Conservation (phyloP, 2,888 invertebrate species). For the Drosophila trichaetosa region DNA sequence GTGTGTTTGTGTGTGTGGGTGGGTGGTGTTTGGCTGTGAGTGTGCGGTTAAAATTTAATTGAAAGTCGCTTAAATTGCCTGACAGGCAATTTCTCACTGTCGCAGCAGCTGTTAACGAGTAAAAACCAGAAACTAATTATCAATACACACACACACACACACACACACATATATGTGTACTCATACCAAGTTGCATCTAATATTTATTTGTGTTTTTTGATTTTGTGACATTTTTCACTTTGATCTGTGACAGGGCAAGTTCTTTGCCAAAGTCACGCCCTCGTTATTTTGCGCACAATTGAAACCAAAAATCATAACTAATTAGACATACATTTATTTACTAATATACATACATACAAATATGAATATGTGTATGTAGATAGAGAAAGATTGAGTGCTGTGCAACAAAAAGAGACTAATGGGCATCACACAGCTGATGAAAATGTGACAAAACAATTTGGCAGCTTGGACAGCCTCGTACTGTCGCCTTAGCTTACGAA, state of each 20-base stretch:
- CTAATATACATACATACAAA: neutral
- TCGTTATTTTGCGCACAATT: slow-evolving; percentile 52
- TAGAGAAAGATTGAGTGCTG: slow-evolving; percentile 18
- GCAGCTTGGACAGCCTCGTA: slow-evolving; percentile 68
- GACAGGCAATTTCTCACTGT: slow-evolving; percentile 69
- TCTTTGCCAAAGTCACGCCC: slow-evolving; percentile 81
- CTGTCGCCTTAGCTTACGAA: slow-evolving; percentile 43
- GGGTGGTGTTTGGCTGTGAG: neutral
- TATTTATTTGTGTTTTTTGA: slow-evolving; percentile 63
- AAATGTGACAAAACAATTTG: slow-evolving; percentile 76
- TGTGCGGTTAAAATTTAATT: slow-evolving; percentile 43
- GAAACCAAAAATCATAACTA: slow-evolving; percentile 71
- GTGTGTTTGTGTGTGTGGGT: neutral
- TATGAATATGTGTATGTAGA: neutral
- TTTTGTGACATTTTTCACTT: slow-evolving; percentile 62
- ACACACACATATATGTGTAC: slow-evolving; percentile 22
- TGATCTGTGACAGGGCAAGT: slow-evolving; percentile 73
- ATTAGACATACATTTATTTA: slow-evolving; percentile 77
- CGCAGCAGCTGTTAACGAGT: slow-evolving; percentile 56
- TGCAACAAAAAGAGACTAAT: slow-evolving; percentile 25
- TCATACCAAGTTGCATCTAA: slow-evolving; percentile 20
- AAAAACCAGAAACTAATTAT: slow-evolving; percentile 45
- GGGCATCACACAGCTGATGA: slow-evolving; percentile 58
- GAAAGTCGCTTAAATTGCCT: slow-evolving; percentile 62
- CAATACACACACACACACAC: slow-evolving; percentile 6